Evolutionary conservation across 2,888 invertebrate genomes (phyloP).

Genomic region (Cremastinae sp.): DNA sequence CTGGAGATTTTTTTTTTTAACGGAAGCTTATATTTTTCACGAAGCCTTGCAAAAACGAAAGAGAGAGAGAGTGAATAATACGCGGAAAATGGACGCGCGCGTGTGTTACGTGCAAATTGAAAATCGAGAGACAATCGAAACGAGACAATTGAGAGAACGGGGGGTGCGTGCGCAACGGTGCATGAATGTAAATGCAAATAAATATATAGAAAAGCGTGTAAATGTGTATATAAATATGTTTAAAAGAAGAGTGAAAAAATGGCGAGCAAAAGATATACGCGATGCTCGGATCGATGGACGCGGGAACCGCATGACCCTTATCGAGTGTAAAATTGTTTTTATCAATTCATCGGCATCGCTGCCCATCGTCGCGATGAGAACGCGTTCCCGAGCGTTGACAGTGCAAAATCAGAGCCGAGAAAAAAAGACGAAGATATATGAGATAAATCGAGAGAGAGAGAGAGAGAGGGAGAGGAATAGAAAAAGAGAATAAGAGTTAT

Average conservation of each 20-base stretch:
- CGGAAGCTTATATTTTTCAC: too few relatives aligned
- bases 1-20: too few relatives aligned
- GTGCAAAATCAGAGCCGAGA: conserved; percentile 40
- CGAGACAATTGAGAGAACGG: conserved; percentile 38
- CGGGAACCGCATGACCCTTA: conserved; percentile 53
- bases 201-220: neutral
- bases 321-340: conserved; percentile 65
- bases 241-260: neutral
- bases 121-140: conserved; percentile 19
- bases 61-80: neutral
- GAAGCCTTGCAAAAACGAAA: neutral
- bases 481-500: conserved; percentile 16
- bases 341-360: conserved; percentile 63
- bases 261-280: conserved; percentile 18
- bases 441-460: conserved; percentile 1
- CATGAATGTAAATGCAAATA: conserved; percentile 26
- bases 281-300: conserved; percentile 28
- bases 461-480: conserved; percentile 15
- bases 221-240: neutral
- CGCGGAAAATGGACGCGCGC: neutral
- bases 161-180: conserved; percentile 38
- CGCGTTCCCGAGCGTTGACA: conserved; percentile 48
- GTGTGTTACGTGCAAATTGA: neutral
- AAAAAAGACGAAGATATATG: conserved; percentile 7
- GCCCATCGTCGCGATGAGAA: conserved; percentile 51